Evolutionary conservation across 2,113 vertebrate genomes (phyloP).

Genomic region (Candoia aspera): DNA sequence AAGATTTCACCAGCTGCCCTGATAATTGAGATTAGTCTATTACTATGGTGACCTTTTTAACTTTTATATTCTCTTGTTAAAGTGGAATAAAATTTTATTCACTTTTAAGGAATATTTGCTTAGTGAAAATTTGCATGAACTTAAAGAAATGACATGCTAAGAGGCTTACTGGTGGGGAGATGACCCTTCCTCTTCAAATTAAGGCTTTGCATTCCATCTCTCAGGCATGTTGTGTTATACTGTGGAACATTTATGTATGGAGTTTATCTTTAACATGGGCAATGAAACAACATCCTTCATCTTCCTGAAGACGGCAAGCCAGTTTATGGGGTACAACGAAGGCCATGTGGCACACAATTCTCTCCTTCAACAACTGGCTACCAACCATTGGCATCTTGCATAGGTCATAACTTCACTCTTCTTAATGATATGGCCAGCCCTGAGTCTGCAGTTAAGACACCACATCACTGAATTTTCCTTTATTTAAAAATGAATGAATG

Average conservation of each 20-base stretch:
- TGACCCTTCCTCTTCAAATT: slow-evolving; percentile 31
- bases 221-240: background rate
- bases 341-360: background rate
- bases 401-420: background rate
- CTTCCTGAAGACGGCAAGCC: background rate
- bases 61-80: slow-evolving; percentile 95
- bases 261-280: background rate
- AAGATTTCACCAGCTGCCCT: slow-evolving; percentile 86
- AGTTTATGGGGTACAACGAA: background rate
- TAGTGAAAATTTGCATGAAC: slow-evolving; percentile 78
- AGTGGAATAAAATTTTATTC: slow-evolving; percentile 90
- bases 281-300: background rate
- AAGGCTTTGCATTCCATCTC: background rate
- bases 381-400: background rate
- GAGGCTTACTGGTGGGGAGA: slow-evolving; percentile 44
- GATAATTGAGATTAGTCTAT: slow-evolving; percentile 98
- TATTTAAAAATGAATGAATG: background rate
- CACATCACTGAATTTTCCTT: background rate
- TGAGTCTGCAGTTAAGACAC: background rate
- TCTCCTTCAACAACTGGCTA: background rate
- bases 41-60: slow-evolving; percentile 97
- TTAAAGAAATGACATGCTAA: slow-evolving; percentile 72
- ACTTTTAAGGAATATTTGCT: slow-evolving; percentile 87
- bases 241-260: background rate
- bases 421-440: background rate